A percentile compares a stretch with the other conserved stretches of the same genome.
Conservation (phyloP, 2,113 vertebrate genomes). For the Odontesthes bonariensis region DNA sequence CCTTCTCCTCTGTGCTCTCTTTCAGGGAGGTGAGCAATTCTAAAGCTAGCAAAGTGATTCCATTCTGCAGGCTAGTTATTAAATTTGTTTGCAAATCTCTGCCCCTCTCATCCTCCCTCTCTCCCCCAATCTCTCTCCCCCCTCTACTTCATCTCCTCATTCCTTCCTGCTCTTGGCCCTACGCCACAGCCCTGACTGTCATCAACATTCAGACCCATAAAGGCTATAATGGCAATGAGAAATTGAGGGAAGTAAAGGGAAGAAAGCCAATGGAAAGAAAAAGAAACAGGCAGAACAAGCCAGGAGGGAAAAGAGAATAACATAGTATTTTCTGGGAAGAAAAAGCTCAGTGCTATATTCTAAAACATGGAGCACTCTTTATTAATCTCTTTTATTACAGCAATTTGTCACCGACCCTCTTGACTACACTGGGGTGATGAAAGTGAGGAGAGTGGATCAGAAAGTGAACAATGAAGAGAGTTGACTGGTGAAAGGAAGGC, state of each 20-base stretch:
- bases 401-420: constrained; percentile 47
- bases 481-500: constrained; percentile 50
- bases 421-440: constrained; percentile 19
- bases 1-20: constrained; percentile 47
- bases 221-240: constrained; percentile 41
- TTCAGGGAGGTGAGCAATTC: constrained; percentile 72
- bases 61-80: constrained; percentile 80
- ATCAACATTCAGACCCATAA: constrained; percentile 74
- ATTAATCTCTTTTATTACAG: constrained; percentile 72
- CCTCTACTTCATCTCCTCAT: constrained; percentile 39
- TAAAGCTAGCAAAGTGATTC: constrained; percentile 74
- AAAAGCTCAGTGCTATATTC: constrained; percentile 58
- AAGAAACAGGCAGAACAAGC: constrained; percentile 18
- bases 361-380: constrained; percentile 56
- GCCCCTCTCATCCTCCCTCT: constrained; percentile 41
- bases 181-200: constrained; percentile 53
- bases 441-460: constrained; percentile 28
- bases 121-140: constrained; percentile 33
- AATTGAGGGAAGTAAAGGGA: constrained; percentile 29
- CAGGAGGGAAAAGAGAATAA: constrained; percentile 47
- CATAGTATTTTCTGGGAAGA: constrained; percentile 64
- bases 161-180: constrained; percentile 46
- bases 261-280: constrained; percentile 36
- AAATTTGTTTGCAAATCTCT: constrained; percentile 83
- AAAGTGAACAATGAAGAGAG: constrained; percentile 22